Conservation (phyloP, 2,888 invertebrate genomes). For the Dinocampus coccinellae region DNA sequence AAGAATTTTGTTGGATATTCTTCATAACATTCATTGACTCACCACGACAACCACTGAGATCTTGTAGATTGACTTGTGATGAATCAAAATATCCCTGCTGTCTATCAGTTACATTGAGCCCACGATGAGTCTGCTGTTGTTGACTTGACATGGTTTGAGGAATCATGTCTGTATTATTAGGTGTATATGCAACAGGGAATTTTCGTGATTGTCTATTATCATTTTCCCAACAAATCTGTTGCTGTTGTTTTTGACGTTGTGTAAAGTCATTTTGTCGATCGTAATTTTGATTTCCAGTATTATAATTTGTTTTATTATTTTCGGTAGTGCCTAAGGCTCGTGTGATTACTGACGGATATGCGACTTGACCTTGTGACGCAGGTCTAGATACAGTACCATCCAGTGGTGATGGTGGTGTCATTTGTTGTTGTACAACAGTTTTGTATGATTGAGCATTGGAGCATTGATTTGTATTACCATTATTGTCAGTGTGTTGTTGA, state of each 20-base stretch:
- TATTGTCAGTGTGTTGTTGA: slow-evolving; percentile 74
- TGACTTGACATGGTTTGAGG: slow-evolving; percentile 70
- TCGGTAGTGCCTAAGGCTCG: slow-evolving; percentile 78
- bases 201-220: slow-evolving; percentile 59
- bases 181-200: slow-evolving; percentile 54
- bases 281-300: slow-evolving; percentile 56
- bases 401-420: slow-evolving; percentile 78
- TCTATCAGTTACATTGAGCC: slow-evolving; percentile 71
- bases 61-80: slow-evolving; percentile 76
- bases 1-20: slow-evolving; percentile 75
- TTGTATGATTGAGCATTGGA: slow-evolving; percentile 57
- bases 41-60: slow-evolving; percentile 80
- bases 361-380: slow-evolving; percentile 76
- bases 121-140: slow-evolving; percentile 70
- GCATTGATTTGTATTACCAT: slow-evolving; percentile 55
- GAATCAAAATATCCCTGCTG: slow-evolving; percentile 79
- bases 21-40: slow-evolving; percentile 85
- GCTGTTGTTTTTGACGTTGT: slow-evolving; percentile 70
- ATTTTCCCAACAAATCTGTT: slow-evolving; percentile 65
- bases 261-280: slow-evolving; percentile 64
- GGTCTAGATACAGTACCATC: slow-evolving; percentile 79
- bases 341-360: slow-evolving; percentile 87
- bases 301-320: slow-evolving; percentile 63
- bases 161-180: slow-evolving; percentile 69
- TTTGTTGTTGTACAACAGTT: slow-evolving; percentile 55